Evolutionary conservation across 1,140 invertebrate species (phyloP), one percentile per base, ranked within the genome.

Genomic region (Drosophila obscura): DNA sequence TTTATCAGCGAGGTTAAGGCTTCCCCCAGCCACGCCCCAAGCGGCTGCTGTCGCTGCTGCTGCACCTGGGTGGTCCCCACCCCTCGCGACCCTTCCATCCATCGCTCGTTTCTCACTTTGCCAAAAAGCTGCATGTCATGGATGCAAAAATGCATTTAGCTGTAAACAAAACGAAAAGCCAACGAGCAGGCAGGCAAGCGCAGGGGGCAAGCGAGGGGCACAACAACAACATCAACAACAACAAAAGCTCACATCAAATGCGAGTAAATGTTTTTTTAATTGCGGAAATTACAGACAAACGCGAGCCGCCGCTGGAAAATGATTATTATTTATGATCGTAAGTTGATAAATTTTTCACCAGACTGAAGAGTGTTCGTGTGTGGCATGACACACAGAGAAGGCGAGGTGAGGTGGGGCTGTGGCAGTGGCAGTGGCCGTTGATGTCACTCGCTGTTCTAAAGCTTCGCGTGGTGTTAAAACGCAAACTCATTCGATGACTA

Each of bases 231-330:
- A 43, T 4, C 31, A 22, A 69, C 44, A 58, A 48, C 39, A 64
- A 67, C 19, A 61, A 65, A 69, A 66, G 46, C 67, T 51, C 61
- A 76, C 66, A 90, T 73, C 75, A 89, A 90, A 89, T 55, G 68
- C 75, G 78, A 89, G 73, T 88, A 90, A 90, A 90, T 90, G 88
- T 77, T 90, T 90, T 90, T 90, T 88, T 90, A 90, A 91, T 91
- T 90, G 88, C 89, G 88, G 89, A 91, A 91, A 91, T 91, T 90
- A 90, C 78, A 73, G 71, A 63, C 68, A 87, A 78, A 87, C 82
- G 81, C 74, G 64, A 59, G 78, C 79, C 79, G 79, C 71, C 75
- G 56, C 68, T 77, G 77, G 66, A 73, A 90, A 90, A 89, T 90
- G 80, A 87, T 87, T 84, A 87, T 84, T 84, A 82, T 91, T 90